Percentiles rank a stretch among this genome's conserved stretches.
Conservation (phyloP, 1,140 invertebrate species). For the Cardiocondyla obscurior region DNA sequence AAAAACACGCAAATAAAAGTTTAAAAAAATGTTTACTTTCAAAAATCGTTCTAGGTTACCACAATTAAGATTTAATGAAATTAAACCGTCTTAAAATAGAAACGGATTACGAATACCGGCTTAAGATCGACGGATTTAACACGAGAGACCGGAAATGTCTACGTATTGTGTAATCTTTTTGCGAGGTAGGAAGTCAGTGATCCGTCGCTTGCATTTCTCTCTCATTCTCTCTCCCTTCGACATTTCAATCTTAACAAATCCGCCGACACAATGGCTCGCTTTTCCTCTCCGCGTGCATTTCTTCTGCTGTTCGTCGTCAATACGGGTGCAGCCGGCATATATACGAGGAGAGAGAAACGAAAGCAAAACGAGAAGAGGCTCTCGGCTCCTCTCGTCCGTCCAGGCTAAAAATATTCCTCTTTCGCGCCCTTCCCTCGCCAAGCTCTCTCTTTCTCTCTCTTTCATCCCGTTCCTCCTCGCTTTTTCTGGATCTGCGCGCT, state of each 20-base stretch:
- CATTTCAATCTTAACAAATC: constrained; percentile 54
- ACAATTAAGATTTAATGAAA: too few species aligned
- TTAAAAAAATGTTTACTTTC: too few species aligned
- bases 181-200: neutral
- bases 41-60: too few species aligned
- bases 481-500: constrained; percentile 44
- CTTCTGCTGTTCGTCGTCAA: constrained; percentile 63
- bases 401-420: constrained; percentile 64
- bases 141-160: neutral
- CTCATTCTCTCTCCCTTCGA: neutral
- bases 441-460: neutral
- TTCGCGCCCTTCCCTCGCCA: constrained; percentile 29
- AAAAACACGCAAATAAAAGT: too few species aligned
- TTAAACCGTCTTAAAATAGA: too few species aligned
- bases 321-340: constrained; percentile 59
- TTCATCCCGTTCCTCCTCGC: constrained; percentile 12
- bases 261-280: constrained; percentile 40
- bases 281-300: constrained; percentile 34
- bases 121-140: constrained; percentile 27
- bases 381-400: constrained; percentile 39
- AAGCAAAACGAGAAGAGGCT: constrained; percentile 64
- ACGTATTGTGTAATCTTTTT: constrained; percentile 24
- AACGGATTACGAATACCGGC: too few species aligned
- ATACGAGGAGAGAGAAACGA: constrained; percentile 56
- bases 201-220: neutral